These are phyloP conservation scores for Myiopsitta monachus DNA, from an alignment of 2,113 vertebrate species.

Conservation along the genomic window DNA sequence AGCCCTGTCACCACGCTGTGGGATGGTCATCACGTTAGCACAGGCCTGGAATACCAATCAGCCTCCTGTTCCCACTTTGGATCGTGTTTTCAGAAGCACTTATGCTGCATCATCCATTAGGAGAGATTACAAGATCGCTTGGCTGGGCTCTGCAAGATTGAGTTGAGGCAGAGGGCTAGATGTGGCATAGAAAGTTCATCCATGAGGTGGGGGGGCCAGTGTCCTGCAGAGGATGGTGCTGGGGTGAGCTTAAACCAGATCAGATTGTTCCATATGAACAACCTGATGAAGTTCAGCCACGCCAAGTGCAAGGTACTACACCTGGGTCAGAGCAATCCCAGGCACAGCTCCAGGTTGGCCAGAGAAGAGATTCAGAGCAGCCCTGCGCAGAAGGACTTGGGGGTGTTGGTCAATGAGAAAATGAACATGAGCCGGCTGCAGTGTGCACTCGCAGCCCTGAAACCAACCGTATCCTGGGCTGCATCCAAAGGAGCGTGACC, in stretches of 20 bases:
- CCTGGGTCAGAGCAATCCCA: no score
- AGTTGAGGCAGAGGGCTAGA: neutral
- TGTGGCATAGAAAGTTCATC: neutral
- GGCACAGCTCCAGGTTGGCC: no score
- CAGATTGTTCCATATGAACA: neutral
- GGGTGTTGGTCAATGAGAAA: no score
- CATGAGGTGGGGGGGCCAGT: no score
- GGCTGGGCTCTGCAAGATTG: neutral
- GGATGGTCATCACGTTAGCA: accelerated
- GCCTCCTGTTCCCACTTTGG: neutral
- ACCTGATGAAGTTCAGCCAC: no score
- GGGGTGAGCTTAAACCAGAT: neutral
- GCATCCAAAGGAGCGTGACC: no score
- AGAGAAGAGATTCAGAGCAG: no score
- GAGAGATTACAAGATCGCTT: neutral
- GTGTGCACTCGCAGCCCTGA: no score
- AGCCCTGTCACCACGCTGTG: neutral
- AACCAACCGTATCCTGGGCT: no score
- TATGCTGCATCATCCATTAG: neutral
- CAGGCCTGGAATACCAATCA: neutral
- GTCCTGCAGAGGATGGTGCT: neutral
- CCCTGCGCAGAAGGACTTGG: no score
- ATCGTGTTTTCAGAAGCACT: neutral
- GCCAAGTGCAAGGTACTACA: no score
- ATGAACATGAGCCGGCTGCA: no score